phyloP scores from a whole-genome alignment of 2,888 invertebrate species.

The Epicampocera succincta region DNA sequence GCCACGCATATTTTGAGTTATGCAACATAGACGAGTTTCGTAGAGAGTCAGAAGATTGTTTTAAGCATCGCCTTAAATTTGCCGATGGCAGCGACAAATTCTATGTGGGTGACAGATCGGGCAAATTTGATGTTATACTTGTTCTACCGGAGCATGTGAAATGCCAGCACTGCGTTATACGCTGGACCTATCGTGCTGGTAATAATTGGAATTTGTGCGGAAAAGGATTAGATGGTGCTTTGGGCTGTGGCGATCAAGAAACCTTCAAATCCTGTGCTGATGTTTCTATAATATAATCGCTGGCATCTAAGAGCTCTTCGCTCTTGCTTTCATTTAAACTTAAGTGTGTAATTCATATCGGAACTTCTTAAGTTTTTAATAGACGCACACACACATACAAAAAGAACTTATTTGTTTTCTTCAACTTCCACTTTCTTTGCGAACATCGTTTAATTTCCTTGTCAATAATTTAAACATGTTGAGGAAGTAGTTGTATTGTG shows the following conservation, averaged over 20 bases:
- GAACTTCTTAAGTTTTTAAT: no score
- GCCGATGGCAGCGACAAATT: not conserved
- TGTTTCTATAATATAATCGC: not conserved
- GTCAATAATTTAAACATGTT: not conserved
- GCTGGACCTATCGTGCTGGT: not conserved
- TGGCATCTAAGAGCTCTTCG: no score
- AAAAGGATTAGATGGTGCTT: not conserved
- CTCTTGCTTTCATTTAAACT: no score
- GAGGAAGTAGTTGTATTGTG: slow-evolving; percentile 20
- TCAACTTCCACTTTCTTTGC: no score
- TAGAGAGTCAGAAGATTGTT: slow-evolving; percentile 3
- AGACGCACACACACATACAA: no score
- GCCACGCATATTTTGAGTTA: not conserved
- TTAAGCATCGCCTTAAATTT: not conserved
- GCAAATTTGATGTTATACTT: not conserved
- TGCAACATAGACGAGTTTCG: not conserved
- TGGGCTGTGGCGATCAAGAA: slow-evolving; percentile 3
- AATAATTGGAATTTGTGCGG: not conserved
- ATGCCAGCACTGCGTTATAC: not conserved
- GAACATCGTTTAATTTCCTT: not conserved
- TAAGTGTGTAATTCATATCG: no score
- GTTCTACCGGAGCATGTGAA: not conserved
- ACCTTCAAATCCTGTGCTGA: slow-evolving; percentile 11
- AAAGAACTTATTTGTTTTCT: no score
- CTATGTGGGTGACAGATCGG: not conserved